Evolutionary conservation across 2,888 invertebrate species (phyloP).

Genomic region (Hirtodrosophila trivittata): DNA sequence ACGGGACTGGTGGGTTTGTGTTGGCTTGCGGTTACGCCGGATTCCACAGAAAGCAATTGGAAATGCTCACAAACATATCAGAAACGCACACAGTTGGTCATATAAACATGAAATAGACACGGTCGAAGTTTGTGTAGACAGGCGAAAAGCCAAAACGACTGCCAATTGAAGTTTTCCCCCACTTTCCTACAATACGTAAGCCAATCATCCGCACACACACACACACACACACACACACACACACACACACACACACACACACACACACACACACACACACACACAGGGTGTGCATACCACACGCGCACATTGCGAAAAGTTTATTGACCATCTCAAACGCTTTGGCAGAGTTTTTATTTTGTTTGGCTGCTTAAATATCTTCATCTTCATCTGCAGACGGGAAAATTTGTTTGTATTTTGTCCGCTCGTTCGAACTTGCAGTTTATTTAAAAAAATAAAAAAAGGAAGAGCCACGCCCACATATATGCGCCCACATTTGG

Average conservation of each 20-base stretch:
- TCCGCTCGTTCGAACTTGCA: constrained; percentile 49
- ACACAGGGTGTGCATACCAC: constrained; percentile 5
- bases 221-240: neutral
- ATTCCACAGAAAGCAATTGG: constrained; percentile 17
- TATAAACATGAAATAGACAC: constrained; percentile 44
- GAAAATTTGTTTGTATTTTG: constrained; percentile 71
- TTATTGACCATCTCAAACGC: constrained; percentile 57
- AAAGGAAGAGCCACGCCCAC: constrained; percentile 39
- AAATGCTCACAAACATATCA: constrained; percentile 18
- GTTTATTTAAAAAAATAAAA: too few relatives aligned
- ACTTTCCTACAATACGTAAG: constrained; percentile 16
- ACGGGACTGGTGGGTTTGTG: constrained; percentile 9
- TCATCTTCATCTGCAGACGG: constrained; percentile 49
- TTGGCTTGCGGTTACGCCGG: constrained; percentile 18
- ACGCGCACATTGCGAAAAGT: constrained; percentile 31
- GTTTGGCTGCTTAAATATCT: constrained; percentile 67
- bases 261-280: constrained; percentile 28
- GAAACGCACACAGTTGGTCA: constrained; percentile 5
- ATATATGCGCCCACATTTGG: constrained; percentile 7
- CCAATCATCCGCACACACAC: constrained; percentile 30
- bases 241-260: constrained; percentile 18
- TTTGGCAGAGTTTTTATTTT: constrained; percentile 35
- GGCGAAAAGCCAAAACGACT: constrained; percentile 9
- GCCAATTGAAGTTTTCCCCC: constrained; percentile 38
- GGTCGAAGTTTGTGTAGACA: constrained; percentile 22